Evolutionary conservation across 2,888 invertebrate species (phyloP).

Genomic region (Arctia plantaginis): DNA sequence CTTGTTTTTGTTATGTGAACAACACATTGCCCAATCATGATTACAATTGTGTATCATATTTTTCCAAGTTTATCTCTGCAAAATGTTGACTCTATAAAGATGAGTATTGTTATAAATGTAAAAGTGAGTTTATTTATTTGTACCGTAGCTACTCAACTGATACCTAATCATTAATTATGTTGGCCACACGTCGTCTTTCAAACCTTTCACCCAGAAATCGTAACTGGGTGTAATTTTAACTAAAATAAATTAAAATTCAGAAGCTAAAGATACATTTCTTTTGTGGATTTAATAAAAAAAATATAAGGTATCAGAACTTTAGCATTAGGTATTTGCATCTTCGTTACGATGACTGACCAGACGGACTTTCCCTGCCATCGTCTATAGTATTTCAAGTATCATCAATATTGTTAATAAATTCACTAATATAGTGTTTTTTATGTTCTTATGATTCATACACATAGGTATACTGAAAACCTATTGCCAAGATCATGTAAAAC

Average conservation of each 20-base stretch:
- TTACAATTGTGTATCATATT: neutral
- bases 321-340: too few species aligned
- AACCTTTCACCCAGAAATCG: neutral
- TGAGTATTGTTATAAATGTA: neutral
- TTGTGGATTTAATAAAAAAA: too few species aligned
- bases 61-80: neutral
- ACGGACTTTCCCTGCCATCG: too few species aligned
- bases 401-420: neutral
- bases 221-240: too few species aligned
- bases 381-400: too few species aligned
- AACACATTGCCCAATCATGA: neutral
- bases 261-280: too few species aligned
- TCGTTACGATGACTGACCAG: too few species aligned
- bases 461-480: neutral
- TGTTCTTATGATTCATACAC: neutral
- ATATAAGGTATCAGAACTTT: too few species aligned
- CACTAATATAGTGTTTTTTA: neutral
- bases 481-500: neutral
- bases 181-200: too few species aligned
- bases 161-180: neutral
- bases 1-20: neutral
- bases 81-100: neutral
- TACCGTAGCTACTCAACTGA: neutral
- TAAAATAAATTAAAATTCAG: too few species aligned
- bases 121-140: neutral